Base-by-base conservation (phyloP, 1,140 invertebrate species). In the Aphelenchoides fujianensis region DNA sequence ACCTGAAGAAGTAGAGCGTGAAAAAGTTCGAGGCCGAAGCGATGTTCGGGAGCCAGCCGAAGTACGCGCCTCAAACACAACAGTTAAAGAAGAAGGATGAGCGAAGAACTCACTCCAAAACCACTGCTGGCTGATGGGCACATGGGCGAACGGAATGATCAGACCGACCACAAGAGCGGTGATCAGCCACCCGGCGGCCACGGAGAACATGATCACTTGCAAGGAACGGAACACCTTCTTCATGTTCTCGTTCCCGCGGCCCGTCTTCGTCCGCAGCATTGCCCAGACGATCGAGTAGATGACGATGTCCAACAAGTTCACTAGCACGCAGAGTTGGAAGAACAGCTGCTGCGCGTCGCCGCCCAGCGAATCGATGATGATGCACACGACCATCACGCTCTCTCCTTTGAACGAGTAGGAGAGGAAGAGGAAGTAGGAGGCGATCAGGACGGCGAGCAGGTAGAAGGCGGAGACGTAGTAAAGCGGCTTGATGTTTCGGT, bases 271-370 rank as follows among this genome's bases (percentile, higher is more conserved):
- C 1, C 63, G 27, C 31, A 66, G 34, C 16, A 66, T 19, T 41
- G 31, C 27, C 63, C 63, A 66, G 0, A 66, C 63, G 1, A 35
- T 34, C 16, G 63, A 1, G 31, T 66, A 66, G 32, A 66, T 37
- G 23, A 66, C 34, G 12, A 66, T 1, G 34, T 66, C 63, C 12
- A 36, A 12, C 1, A 66, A 16, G 63, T 66, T 66, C 36, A 66
- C 32, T 36, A 66, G 16, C 2, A 66, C 63, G 32, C 63, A 66
- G 12, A 66, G 31, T 66, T 66, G 63, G 32, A 66, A 66, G 32
- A 34, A 66, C 32, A 32, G 16, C 31, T 30, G 63, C 37, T n/a
- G 12, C 12, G 63, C 63, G 2, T 34, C 36, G 2, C 63, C 63
- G 12, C 63, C 63, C 16, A 66, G 31, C 16, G 16, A 19, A 37